phyloP scores from a whole-genome alignment of 2,797 vertebrate species.

The Sebastes iracundus region DNA sequence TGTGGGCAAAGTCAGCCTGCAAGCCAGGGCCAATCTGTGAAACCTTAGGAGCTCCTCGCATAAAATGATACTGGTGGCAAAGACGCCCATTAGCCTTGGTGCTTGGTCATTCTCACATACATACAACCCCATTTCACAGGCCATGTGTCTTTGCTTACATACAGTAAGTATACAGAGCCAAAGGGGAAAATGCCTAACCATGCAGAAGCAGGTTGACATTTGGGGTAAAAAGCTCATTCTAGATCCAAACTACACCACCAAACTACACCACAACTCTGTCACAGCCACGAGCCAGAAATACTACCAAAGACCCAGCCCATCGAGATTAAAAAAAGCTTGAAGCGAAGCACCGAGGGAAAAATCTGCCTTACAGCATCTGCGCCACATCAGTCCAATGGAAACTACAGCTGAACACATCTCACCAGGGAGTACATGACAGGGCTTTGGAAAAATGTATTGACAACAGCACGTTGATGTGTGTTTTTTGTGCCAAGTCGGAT shows the following conservation, averaged over 20 bases:
- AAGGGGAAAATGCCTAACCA: constrained; percentile 24
- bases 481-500: constrained; percentile 3
- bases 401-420: constrained; percentile 35
- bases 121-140: background rate
- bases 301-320: constrained; percentile 25
- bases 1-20: background rate
- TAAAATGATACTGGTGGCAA: background rate
- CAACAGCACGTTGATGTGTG: constrained; percentile 5
- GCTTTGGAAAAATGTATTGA: constrained; percentile 61
- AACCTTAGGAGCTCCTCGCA: background rate
- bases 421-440: background rate
- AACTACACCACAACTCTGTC: constrained; percentile 30
- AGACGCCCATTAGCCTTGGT: background rate
- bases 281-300: constrained; percentile 51
- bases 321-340: constrained; percentile 15
- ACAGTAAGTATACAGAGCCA: background rate
- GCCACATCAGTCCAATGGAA: constrained; percentile 41
- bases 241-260: constrained; percentile 22
- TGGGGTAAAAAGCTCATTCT: constrained; percentile 30
- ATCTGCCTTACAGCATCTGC: constrained; percentile 6
- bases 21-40: background rate
- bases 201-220: constrained; percentile 28
- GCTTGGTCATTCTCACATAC: background rate
- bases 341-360: constrained; percentile 5
- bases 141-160: background rate